Base-by-base conservation (phyloP, 2,113 vertebrate genomes). In the Platycercus adscitus region DNA sequence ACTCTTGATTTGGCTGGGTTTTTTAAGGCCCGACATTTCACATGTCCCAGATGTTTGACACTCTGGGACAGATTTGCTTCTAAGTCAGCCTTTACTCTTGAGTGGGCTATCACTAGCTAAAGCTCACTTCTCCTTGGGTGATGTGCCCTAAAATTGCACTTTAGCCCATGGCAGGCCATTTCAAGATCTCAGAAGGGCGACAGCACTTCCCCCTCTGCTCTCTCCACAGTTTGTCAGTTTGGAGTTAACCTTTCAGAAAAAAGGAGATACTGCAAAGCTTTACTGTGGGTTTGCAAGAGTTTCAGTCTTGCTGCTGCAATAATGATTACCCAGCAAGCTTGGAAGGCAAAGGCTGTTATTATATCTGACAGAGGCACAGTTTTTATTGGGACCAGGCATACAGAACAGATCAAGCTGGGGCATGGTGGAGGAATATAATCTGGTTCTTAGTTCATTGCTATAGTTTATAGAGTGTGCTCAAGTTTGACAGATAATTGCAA, bases 331-430 rank as follows among this genome's bases (percentile, higher is more conserved):
- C 75, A 91, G 84, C 52, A 88, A 91, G 91, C 47, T 78, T 83
- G 89, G 77, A 92, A 96, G 71, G 86, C 73, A 49, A 86, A 94
- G 64, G 28, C 63, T 91, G 31, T 81, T 90, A 81, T 78, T 75
- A 61, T 37, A 83, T 87, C 77, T 94, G 64, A 94, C 91, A 95
- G 87, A 94, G 35, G 76, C 52, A 91, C 3, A 0, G 26, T 20
- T 94, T 94, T 96, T 94, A 77, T 50, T 70, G 75, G 73, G 89
- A 95, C 64, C 72, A 91, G 68, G 63, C 65, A 50, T 23, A 25
- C 1, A 87, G 15, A 46, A 72, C 29, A 76, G 86, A 89, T 76
- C 53, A 60, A 91, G 41, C 69, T 29, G 50, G 78, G 81, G 79
- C 93, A 86, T 20, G 17, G 41, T 44, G 33, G 5, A 20, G 63